Base-by-base conservation (phyloP, 1,140 invertebrate species). In the Tetramorium simillimum region DNA sequence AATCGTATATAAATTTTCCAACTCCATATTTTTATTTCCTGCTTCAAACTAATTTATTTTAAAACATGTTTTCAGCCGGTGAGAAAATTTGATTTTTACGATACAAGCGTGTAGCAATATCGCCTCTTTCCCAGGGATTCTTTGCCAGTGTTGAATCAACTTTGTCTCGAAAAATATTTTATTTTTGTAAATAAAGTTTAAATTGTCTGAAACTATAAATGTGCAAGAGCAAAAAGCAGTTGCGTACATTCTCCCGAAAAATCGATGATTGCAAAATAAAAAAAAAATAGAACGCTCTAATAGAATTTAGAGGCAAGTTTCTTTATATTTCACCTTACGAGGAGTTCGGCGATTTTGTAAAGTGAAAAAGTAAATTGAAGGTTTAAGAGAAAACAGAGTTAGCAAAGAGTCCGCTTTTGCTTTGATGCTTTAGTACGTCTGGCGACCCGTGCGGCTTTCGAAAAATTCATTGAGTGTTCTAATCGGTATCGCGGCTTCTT, bases 301-400 rank as follows among this genome's bases (percentile, higher is more conserved):
- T 46, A 58, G 37, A 65, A 67, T 73, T 24, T 72, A 1, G 37
- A 60, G 7, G 21, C 40, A 46, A 7, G 14, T 16, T 51, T 21
- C 6, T 81, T 60, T 21, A 21, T 58, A 56, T 49, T 82, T 33
- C 58, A 56, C 24, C 1, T 12, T 14, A 40, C 6, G 18, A 73
- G 12, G 7, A 60, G 67, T 58, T 82, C 18, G 40, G 21, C n/a
- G 24, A 72, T 72, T 80, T 82, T 7, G 37, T 33, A 82, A 46
- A 82, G 51, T 24, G 67, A 81, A 49, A 82, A 58, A 82, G 56
- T 73, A 72, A 80, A 73, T 73, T 82, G 53, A 37, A 82, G 24
- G 3, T 60, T 60, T 40, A 60, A 72, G 67, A 7, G 37, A 9
- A 3, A 73, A n/a, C 28, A 69, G 21, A 81, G 77, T 70, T 70